Evolutionary conservation across 2,113 vertebrate genomes (phyloP).

Genomic region (Cheilinus undulatus): DNA sequence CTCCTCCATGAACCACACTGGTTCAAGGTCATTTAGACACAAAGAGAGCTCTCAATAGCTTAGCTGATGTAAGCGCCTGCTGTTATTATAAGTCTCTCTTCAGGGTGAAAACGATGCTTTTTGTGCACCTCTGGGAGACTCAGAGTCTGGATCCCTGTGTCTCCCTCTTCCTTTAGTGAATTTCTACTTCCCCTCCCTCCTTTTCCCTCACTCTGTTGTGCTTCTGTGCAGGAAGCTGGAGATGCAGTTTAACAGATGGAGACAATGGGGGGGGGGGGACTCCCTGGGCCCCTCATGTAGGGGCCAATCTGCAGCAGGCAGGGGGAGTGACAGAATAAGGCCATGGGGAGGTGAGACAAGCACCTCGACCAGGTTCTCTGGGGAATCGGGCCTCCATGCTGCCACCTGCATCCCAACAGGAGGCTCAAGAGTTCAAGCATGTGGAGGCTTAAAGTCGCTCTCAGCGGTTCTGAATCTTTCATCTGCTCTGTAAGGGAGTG

Average conservation of each 20-base stretch:
- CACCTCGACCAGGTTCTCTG: constrained; percentile 30
- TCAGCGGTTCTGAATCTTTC: constrained; percentile 14
- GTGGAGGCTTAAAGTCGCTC: constrained; percentile 16
- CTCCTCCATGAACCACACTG: not conserved
- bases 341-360: constrained; percentile 70
- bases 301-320: constrained; percentile 81
- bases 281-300: constrained; percentile 45
- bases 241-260: constrained; percentile 72
- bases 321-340: constrained; percentile 91
- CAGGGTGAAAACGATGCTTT: constrained; percentile 10
- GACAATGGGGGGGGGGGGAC: constrained; percentile 1
- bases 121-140: constrained; percentile 3
- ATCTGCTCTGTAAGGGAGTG: constrained; percentile 19
- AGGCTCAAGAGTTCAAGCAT: constrained; percentile 27
- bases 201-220: constrained; percentile 26
- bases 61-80: not conserved
- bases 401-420: constrained; percentile 56
- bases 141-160: constrained; percentile 4
- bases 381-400: constrained; percentile 25
- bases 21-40: constrained; percentile 39
- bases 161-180: constrained; percentile 23
- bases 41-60: constrained; percentile 9
- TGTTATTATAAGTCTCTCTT: constrained; percentile 12
- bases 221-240: constrained; percentile 34
- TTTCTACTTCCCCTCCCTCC: constrained; percentile 54